Conservation (phyloP, 2,797 vertebrate genomes). For the Agapornis canus region DNA sequence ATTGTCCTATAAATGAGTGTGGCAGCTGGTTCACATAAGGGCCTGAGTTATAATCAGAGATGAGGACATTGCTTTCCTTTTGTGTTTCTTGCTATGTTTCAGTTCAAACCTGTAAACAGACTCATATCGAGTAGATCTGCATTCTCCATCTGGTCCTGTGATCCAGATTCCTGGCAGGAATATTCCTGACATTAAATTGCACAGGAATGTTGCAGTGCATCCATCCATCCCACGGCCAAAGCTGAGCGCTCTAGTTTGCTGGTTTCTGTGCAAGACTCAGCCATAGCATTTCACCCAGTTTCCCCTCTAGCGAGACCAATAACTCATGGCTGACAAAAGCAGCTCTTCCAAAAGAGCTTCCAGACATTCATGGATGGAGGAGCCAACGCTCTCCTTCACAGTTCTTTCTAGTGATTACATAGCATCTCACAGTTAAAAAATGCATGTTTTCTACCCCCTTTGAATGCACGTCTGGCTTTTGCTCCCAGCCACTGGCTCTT, state of each 20-base stretch:
- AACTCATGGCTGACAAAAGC: neutral
- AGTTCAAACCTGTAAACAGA: constrained; percentile 44
- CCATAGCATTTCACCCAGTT: neutral
- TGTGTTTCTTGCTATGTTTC: neutral
- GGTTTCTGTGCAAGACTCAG: neutral
- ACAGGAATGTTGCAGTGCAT: neutral
- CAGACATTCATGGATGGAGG: neutral
- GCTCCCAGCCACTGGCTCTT: neutral
- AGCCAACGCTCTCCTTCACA: neutral
- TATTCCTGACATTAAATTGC: neutral
- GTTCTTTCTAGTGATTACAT: neutral
- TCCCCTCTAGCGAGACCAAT: neutral
- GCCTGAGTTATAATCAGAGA: neutral
- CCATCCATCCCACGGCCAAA: neutral
- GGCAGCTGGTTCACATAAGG: constrained; percentile 23
- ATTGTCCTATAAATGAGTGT: neutral
- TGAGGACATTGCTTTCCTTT: neutral
- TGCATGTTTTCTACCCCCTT: neutral
- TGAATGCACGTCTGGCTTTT: neutral
- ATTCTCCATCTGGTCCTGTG: constrained; percentile 12
- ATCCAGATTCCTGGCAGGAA: constrained; percentile 40
- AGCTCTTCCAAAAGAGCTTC: constrained; percentile 26
- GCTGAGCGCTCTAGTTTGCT: accelerated
- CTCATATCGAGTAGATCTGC: neutral
- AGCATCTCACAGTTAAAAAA: neutral